Evolutionary conservation across 2,888 invertebrate genomes (phyloP), one percentile per base, ranked within the genome.

Genomic region (Merodon equestris): DNA sequence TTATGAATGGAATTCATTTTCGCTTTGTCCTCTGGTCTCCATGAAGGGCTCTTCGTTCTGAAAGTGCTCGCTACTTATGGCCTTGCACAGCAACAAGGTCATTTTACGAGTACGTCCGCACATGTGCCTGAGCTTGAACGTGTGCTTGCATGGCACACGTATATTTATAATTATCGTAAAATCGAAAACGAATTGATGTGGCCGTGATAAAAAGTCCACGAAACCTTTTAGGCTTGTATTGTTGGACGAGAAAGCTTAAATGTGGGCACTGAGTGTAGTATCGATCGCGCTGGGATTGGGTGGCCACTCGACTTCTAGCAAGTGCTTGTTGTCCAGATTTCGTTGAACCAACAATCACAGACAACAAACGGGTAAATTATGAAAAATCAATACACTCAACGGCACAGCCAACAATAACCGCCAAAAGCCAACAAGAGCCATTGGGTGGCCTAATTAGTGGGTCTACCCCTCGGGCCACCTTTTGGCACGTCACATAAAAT

Each of bases 51-150:
- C 51, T 42, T 50, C 27, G 51, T 50, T n/a, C 0, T 48, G 10
- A 1, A 27, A 18, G 17, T 12, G 9, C 27, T 27, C 27, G 27
- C 3, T 27, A 27, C 27, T 27, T 27, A 9, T 50, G 48, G 57
- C 27, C 50, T 58, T 67, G 67, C 57, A 67, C 51, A 58, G 44
- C 36, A 58, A 58, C 48, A 66, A 50, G 67, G 50, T 51, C 57
- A 63, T 42, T 15, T 27, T 63, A 5, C 12, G 48, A 48, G 1
- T 4, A 9, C 34, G 9, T 34, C 2, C 14, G 9, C 18, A 9
- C 15, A 13, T 34, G 36, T 45, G 45, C 57, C 27, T 34, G 27
- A n/a, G 27, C 36, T 19, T 50, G 51, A 10, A 36, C 9, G 15
- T 51, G 19, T 19, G 17, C 34, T 1, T 42, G 53, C 1, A 7